Percentiles rank a stretch among this genome's conserved stretches.
phyloP scores from a whole-genome alignment of 2,888 invertebrate genomes.

The Coronaproctus castanopsis region DNA sequence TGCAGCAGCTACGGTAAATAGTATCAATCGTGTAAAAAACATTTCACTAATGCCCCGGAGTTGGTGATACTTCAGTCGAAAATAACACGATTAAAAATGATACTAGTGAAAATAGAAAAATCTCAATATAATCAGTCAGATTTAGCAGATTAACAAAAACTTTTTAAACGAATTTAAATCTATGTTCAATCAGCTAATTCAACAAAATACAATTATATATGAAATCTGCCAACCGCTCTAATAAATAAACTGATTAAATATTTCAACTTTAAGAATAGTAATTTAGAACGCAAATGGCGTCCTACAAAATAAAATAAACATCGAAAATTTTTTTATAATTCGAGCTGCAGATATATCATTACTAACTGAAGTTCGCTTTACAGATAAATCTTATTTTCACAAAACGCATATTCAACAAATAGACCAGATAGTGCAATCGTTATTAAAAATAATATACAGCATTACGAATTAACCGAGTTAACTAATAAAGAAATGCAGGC shows the following conservation, averaged over 20 bases:
- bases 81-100: too few relatives aligned
- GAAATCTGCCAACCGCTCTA: background rate
- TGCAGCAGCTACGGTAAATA: too few relatives aligned
- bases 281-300: background rate
- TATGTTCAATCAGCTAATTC: background rate
- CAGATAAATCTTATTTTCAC: background rate
- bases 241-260: background rate
- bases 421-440: background rate
- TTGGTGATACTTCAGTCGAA: too few relatives aligned
- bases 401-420: background rate
- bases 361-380: background rate
- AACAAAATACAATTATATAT: background rate
- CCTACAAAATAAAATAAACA: too few relatives aligned
- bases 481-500: background rate
- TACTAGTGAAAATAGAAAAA: too few relatives aligned
- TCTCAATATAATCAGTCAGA: too few relatives aligned
- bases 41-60: too few relatives aligned
- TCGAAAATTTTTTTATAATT: too few relatives aligned
- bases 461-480: background rate
- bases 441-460: background rate
- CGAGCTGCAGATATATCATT: background rate
- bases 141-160: too few relatives aligned
- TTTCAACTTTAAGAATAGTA: background rate
- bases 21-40: too few relatives aligned
- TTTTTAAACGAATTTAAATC: background rate